Evolutionary conservation across 2,797 vertebrate species (phyloP).

Genomic region (Gobionotothen gibberifrons): DNA sequence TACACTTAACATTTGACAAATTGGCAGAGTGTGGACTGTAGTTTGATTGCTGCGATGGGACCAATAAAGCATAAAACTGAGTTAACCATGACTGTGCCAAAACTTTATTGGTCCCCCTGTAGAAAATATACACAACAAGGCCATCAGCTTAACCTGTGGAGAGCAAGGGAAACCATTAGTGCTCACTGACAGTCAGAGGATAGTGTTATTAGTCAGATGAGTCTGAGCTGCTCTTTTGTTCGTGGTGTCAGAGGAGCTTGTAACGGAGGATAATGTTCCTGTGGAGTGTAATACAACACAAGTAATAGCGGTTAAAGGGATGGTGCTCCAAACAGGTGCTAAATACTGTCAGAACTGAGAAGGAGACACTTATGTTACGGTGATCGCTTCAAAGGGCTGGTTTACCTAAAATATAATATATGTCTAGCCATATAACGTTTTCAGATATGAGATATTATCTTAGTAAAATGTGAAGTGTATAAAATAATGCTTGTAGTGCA

Average conservation of each 20-base stretch:
- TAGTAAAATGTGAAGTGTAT: not conserved
- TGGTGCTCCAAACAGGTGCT: slow-evolving; percentile 54
- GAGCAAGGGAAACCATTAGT: slow-evolving; percentile 54
- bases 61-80: slow-evolving; percentile 3
- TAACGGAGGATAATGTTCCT: slow-evolving; percentile 76
- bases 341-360: slow-evolving; percentile 37
- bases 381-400: not conserved
- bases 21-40: not conserved
- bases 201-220: slow-evolving; percentile 62
- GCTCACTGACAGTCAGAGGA: slow-evolving; percentile 38
- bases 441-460: not conserved
- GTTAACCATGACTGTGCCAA: not conserved
- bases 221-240: slow-evolving; percentile 69
- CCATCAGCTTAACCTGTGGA: slow-evolving; percentile 11
- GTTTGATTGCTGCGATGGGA: slow-evolving; percentile 3
- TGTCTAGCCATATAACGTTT: not conserved
- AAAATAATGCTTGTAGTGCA: not conserved
- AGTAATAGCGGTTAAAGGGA: slow-evolving; percentile 43
- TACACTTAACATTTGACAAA: not conserved
- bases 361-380: slow-evolving; percentile 13
- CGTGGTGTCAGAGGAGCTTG: slow-evolving; percentile 70
- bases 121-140: slow-evolving; percentile 30
- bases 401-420: not conserved
- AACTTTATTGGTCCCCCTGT: not conserved
- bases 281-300: slow-evolving; percentile 65